Base-by-base conservation (phyloP, 2,888 invertebrate species). In the Perizoma flavofasciatum region DNA sequence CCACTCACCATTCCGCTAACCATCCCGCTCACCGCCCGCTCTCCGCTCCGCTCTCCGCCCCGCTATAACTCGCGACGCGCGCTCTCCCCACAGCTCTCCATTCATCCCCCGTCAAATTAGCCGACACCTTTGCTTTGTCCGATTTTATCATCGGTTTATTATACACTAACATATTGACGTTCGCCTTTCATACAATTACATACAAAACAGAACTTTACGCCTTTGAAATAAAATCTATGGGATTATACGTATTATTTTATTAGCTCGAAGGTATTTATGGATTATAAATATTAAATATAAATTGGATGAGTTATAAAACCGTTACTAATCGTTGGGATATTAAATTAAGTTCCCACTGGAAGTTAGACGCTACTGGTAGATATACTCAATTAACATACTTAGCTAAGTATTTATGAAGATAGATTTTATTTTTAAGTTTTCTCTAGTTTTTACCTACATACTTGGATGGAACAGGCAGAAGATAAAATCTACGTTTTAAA, bases 121-220 rank as follows among this genome's bases (percentile, higher is more conserved):
- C 73, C 82, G 77, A 80, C 86, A 86, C 86, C 86, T 86, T 85
- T 85, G 79, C 86, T 80, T 83, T 83, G 85, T 83, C 77, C 75
- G 72, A 75, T 82, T 79, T 81, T 83, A 83, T 79, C 79, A 81
- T 80, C 78, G 76, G 73, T 76, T 76, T 77, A 82, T 80, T 81
- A 77, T 79, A 72, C 70, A 75, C 72, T 65, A 66, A 67, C 65
- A 59, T 67, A 67, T 64, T 70, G 67, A 71, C 68, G 63, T 67
- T 69, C 68, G 63, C 61, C 66, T 64, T 67, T 57, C 59, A 55
- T 35, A 61, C 50, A 58, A 49, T 55, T 33, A 4, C 66, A 69
- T 8, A n/a, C 59, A 5, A 76, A 67, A 69, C 59, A 59, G 44
- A 61, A 71, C 75, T 58, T 49, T 79, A 69, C 11, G 0, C 0